Evolutionary conservation across 1,140 invertebrate genomes (phyloP), one percentile per base, ranked within the genome.

Genomic region (Telenomus remus): DNA sequence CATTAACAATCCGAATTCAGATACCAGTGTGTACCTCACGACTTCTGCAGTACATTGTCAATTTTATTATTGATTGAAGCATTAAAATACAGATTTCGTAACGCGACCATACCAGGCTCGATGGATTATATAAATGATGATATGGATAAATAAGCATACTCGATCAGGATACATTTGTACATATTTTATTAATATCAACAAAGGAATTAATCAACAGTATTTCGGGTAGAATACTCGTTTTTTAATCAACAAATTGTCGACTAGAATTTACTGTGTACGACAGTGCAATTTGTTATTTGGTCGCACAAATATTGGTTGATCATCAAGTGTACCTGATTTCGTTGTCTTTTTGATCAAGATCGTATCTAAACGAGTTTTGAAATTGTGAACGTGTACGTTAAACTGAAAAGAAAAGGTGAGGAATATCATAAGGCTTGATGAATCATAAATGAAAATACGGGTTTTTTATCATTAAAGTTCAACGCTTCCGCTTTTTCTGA

Each of bases 401-500:
- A 35, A 16, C 0, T 39, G 13, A 43, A 61, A 61, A 27, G 12
- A 33, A 13, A 56, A 15, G 7, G 35, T 60, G 35, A 44, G 50
- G 12, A 57, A 33, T 57, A 63, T 47, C 14, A 33, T 46, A 48
- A 60, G 65, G 60, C 49, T 35, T 57, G 27, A 61, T 59, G 66
- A 76, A 65, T 64, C 56, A 66, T 69, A 69, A 70, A 76, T 47
- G 60, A 71, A 76, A 76, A 75, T 69, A 75, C 59, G 57, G 42
- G 33, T 69, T 71, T 71, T 75, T 71, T 61, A 59, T 43, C 47
- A 76, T 71, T 71, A 71, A 72, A 72, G 75, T 77, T 77, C 75
- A 72, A 71, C 54, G 57, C 63, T 72, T 77, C 75, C 74, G 68
- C 68, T 77, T 77, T 76, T 75, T 70, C 65, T 68, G 57, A 72